These are phyloP conservation scores for Drosophila lutescens DNA, from an alignment of 2,888 invertebrate genomes.

Conservation along the genomic window DNA sequence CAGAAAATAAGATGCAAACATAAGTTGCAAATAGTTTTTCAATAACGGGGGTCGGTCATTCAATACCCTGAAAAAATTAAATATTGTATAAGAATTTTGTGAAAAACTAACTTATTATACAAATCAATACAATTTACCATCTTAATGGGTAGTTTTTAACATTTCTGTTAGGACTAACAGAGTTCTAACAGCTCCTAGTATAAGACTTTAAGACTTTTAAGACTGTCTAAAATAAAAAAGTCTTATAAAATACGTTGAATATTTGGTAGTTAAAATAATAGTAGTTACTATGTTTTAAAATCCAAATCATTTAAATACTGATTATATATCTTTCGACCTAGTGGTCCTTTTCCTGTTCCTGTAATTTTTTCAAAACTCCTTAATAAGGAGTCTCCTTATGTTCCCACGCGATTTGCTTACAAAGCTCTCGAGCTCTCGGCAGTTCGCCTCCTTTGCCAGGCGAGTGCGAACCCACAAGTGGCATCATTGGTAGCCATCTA, in stretches of 20 bases:
- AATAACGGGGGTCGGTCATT: neutral
- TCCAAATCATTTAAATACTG: too few species aligned
- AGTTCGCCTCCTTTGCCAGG: neutral
- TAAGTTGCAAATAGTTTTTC: conserved; percentile 8
- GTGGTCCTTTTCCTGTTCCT: neutral
- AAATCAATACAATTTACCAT: neutral
- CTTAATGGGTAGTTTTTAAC: too few species aligned
- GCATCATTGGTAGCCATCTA: conserved; percentile 35
- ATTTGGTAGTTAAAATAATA: too few species aligned
- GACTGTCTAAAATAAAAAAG: neutral
- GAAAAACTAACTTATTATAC: too few species aligned
- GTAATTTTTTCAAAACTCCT: neutral
- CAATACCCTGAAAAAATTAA: neutral
- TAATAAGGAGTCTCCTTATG: too few species aligned
- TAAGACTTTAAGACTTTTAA: conserved; percentile 1
- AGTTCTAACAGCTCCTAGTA: neutral
- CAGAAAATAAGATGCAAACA: conserved; percentile 35
- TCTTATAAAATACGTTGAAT: too few species aligned
- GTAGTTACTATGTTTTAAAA: too few species aligned
- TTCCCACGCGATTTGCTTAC: conserved; percentile 15
- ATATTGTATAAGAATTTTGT: neutral
- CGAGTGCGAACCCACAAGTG: conserved; percentile 11
- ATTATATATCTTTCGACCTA: too few species aligned
- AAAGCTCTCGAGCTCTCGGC: conserved; percentile 6
- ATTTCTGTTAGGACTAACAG: neutral